These are phyloP conservation scores for Drosophila eugracilis DNA, from an alignment of 1,140 invertebrate species.

Conservation along the genomic window DNA sequence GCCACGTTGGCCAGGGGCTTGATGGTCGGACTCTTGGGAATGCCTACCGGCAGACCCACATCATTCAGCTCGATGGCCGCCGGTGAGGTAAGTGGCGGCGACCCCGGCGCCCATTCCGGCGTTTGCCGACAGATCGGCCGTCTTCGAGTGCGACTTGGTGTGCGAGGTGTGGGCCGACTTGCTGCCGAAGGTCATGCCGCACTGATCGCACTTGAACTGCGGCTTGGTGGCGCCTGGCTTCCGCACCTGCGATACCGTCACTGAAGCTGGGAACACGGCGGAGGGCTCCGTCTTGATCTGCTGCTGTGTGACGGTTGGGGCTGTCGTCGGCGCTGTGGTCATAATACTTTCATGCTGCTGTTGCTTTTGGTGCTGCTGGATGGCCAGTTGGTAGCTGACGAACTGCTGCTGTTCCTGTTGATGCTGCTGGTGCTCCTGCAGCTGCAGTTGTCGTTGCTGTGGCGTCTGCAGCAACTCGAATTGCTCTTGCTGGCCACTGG, in stretches of 20 bases:
- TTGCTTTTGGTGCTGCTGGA: conserved; percentile 54
- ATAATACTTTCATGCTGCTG: conserved; percentile 61
- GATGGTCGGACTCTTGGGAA: conserved; percentile 77
- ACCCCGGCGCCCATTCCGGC: not conserved
- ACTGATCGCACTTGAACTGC: conserved; percentile 86
- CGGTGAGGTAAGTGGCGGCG: not conserved
- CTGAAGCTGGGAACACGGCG: conserved; percentile 2
- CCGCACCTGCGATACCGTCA: conserved; percentile 22
- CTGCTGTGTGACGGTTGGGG: conserved; percentile 23
- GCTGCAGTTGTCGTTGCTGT: conserved; percentile 62
- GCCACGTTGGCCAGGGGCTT: conserved; percentile 81
- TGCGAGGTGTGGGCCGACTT: conserved; percentile 87
- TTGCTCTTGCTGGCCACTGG: conserved; percentile 61
- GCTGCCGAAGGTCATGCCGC: conserved; percentile 87
- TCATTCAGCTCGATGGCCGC: conserved; percentile 67
- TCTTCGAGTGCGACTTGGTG: conserved; percentile 86
- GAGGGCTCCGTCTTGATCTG: conserved; percentile 56
- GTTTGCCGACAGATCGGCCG: conserved; percentile 47
- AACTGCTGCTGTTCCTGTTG: conserved; percentile 54
- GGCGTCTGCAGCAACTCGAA: conserved; percentile 70
- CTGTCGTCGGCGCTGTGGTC: conserved; percentile 34
- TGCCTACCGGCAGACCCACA: conserved; percentile 68
- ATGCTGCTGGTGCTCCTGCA: conserved; percentile 61
- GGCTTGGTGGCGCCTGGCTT: conserved; percentile 69
- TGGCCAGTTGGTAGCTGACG: conserved; percentile 50